phyloP scores from a whole-genome alignment of 92 coral and sea anemone species.

The Blastomussa wellsi region DNA sequence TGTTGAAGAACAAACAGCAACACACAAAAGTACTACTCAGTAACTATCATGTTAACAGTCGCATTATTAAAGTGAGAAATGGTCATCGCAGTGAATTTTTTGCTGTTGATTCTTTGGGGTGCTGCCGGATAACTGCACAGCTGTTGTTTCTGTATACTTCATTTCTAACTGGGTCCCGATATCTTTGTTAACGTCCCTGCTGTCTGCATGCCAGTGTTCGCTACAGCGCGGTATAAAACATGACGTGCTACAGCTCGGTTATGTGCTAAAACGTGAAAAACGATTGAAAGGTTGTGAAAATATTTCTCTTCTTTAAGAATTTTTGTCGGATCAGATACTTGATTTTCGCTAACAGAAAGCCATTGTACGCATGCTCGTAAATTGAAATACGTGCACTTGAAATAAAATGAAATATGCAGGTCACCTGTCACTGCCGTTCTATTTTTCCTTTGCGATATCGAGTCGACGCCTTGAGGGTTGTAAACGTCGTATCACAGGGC shows the following conservation, averaged over 20 bases:
- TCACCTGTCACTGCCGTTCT: background rate
- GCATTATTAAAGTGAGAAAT: background rate
- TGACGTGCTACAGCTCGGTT: background rate
- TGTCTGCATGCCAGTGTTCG: constrained; percentile 18
- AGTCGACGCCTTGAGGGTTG: background rate
- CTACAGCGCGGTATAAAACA: background rate
- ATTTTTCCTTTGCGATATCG: background rate
- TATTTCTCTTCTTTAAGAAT: background rate
- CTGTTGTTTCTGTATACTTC: background rate
- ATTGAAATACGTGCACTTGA: background rate
- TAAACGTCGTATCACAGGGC: background rate
- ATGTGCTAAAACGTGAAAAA: background rate
- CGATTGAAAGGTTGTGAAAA: background rate
- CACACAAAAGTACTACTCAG: background rate
- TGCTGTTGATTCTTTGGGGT: background rate
- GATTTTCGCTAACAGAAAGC: background rate
- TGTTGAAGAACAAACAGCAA: background rate
- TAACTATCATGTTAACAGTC: background rate
- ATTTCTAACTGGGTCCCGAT: constrained; percentile 29
- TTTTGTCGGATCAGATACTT: background rate
- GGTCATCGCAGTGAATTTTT: background rate
- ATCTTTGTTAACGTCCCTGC: background rate
- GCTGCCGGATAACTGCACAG: background rate
- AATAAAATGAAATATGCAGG: background rate
- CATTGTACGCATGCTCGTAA: background rate